Evolutionary conservation across 2,113 vertebrate species (phyloP), one percentile per base, ranked within the genome.

Genomic region (Spheniscus mendiculus): DNA sequence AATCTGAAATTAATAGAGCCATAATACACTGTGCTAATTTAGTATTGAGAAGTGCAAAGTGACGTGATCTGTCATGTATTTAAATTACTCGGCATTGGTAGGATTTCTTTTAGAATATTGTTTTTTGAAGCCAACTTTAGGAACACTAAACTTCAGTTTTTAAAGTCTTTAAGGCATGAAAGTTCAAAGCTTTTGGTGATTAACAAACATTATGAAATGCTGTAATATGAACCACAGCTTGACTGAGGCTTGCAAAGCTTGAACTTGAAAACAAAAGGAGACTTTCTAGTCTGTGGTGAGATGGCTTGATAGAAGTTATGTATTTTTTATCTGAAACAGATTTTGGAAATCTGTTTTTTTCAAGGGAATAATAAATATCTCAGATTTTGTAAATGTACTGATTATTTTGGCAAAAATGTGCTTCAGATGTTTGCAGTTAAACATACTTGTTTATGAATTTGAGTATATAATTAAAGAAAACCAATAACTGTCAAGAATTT

Each of bases 81-180:
- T 65, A 70, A 96, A 94, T 91, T 87, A 90, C 50, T 96, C 15
- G 8, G 87, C 93, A 83, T 65, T 92, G 67, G 61, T 61, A 88
- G 63, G 52, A 32, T 59, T 80, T 71, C 22, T 80, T 90, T 84
- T 83, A 89, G 71, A 89, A 77, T 58, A 59, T 18, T 79, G 74
- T 18, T 94, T 61, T 82, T 52, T 88, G 58, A 92, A 90, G 32
- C 18, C 53, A 70, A 20, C 72, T 92, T 77, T 42, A 71, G 83
- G 90, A 96, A 81, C 47, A 52, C 42, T 58, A 53, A 65, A 55
- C 36, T 82, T 86, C 40, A 83, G 44, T 25, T 83, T 80, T 77
- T 87, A 10, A 78, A 93, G 45, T 95, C 80, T 95, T 32, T 21
- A n/a, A 89, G 58, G 34, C 86, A 74, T 87, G 47, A 78, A 95